These are phyloP conservation scores for Rhopilema esculentum DNA, from an alignment of 30 jellyfish, hydroid and myxozoan species.

Conservation along the genomic window DNA sequence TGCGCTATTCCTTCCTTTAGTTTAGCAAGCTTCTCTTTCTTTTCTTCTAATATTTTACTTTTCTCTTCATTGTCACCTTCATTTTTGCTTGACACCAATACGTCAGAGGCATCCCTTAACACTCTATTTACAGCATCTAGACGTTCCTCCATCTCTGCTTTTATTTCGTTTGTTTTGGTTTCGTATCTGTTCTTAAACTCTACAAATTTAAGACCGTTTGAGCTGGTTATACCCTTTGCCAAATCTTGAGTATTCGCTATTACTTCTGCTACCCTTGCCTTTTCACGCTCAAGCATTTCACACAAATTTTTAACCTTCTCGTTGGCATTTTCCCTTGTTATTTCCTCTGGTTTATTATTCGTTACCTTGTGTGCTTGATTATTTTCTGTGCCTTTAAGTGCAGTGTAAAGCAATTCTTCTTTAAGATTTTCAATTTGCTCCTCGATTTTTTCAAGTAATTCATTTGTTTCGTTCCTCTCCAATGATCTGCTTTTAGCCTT, in stretches of 20 bases:
- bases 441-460: slow-evolving; percentile 27
- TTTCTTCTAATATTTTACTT: neutral
- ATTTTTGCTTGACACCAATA: neutral
- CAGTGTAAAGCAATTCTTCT: neutral
- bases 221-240: slow-evolving; percentile 4
- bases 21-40: neutral
- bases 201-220: neutral
- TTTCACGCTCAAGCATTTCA: slow-evolving; percentile 28
- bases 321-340: slow-evolving; percentile 25
- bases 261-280: slow-evolving; percentile 4
- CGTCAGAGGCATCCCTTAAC: neutral
- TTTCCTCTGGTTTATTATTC: neutral
- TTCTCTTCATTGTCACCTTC: neutral
- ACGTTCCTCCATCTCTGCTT: slow-evolving; percentile 18
- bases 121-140: slow-evolving; percentile 12
- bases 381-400: neutral
- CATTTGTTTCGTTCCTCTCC: too few relatives aligned
- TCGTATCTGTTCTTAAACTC: neutral
- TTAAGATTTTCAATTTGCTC: slow-evolving; percentile 16
- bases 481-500: neutral
- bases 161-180: neutral
- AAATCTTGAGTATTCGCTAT: slow-evolving; percentile 4
- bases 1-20: slow-evolving; percentile 8
- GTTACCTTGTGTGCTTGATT: neutral
- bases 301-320: slow-evolving; percentile 18